phyloP scores from a whole-genome alignment of 2,888 invertebrate species.

The Tridacna gigas region DNA sequence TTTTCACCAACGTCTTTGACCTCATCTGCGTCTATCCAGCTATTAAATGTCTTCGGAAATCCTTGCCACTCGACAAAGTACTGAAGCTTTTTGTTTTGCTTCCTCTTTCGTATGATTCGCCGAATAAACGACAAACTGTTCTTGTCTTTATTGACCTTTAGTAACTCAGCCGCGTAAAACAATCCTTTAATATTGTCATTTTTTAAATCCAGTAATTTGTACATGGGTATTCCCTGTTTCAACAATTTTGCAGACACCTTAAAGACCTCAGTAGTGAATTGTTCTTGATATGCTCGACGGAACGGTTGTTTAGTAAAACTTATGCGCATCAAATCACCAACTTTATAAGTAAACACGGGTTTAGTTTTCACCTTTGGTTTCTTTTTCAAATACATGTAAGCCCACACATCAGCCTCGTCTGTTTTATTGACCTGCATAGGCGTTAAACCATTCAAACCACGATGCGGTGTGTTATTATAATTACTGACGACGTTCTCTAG shows the following conservation, averaged over 20 bases:
- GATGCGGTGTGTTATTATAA: constrained; percentile 53
- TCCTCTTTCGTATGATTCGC: constrained; percentile 43
- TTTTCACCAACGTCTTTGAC: constrained; percentile 18
- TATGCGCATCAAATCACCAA: constrained; percentile 44
- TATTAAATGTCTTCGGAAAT: constrained; percentile 39
- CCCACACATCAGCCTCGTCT: constrained; percentile 52
- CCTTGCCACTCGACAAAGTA: constrained; percentile 47
- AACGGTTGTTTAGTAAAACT: constrained; percentile 53
- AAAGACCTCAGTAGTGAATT: constrained; percentile 53
- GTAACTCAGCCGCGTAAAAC: constrained; percentile 43
- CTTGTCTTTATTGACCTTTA: constrained; percentile 56
- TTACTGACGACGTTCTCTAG: constrained; percentile 38
- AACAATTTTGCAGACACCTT: constrained; percentile 24
- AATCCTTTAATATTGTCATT: constrained; percentile 27
- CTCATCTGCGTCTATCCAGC: constrained; percentile 38
- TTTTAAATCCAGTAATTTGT: constrained; percentile 37
- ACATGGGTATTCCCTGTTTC: constrained; percentile 44
- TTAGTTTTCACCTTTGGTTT: constrained; percentile 13
- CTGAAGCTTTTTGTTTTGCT: constrained; percentile 23
- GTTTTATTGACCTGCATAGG: constrained; percentile 41
- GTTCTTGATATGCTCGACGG: constrained; percentile 56
- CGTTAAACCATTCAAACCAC: constrained; percentile 39
- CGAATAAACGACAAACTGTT: constrained; percentile 56
- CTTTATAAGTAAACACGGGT: constrained; percentile 43
- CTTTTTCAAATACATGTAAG: constrained; percentile 30